A percentile compares a stretch with the other conserved stretches of the same genome.
phyloP scores from a whole-genome alignment of 2,797 vertebrate species.

The Pterois miles region DNA sequence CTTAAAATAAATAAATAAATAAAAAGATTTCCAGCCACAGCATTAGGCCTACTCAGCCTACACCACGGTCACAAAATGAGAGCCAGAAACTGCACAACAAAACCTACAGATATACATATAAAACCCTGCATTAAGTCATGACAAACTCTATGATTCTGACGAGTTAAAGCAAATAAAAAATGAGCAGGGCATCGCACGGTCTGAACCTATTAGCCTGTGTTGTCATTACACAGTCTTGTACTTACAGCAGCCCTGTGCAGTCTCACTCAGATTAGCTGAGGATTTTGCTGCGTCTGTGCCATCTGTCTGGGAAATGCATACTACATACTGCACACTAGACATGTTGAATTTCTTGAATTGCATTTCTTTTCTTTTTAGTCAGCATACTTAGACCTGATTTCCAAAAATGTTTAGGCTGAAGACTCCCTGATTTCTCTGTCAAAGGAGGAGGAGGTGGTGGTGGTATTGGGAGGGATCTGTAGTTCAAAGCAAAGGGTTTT shows the following conservation, averaged over 20 bases:
- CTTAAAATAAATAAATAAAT: neutral
- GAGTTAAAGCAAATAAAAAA: neutral
- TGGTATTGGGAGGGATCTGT: neutral
- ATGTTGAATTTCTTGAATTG: constrained; percentile 14
- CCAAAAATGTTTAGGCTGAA: constrained; percentile 6
- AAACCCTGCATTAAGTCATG: neutral
- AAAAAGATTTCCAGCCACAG: neutral
- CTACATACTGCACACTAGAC: neutral
- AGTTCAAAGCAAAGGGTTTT: neutral
- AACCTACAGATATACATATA: neutral
- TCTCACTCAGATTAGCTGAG: constrained; percentile 71
- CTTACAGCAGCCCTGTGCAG: constrained; percentile 47
- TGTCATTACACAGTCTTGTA: constrained; percentile 44
- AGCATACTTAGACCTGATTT: constrained; percentile 2
- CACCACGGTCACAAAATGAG: constrained; percentile 2
- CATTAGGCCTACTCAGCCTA: neutral
- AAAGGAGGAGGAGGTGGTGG: neutral
- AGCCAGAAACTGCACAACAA: neutral
- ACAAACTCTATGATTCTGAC: neutral
- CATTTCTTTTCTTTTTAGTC: neutral
- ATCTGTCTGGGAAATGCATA: constrained; percentile 69
- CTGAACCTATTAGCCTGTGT: constrained; percentile 16
- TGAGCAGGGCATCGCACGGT: neutral
- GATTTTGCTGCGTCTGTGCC: constrained; percentile 71
- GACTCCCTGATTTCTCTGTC: neutral